These are phyloP conservation scores for Atractosteus spatula DNA, from an alignment of 2,113 vertebrate genomes.

Conservation along the genomic window DNA sequence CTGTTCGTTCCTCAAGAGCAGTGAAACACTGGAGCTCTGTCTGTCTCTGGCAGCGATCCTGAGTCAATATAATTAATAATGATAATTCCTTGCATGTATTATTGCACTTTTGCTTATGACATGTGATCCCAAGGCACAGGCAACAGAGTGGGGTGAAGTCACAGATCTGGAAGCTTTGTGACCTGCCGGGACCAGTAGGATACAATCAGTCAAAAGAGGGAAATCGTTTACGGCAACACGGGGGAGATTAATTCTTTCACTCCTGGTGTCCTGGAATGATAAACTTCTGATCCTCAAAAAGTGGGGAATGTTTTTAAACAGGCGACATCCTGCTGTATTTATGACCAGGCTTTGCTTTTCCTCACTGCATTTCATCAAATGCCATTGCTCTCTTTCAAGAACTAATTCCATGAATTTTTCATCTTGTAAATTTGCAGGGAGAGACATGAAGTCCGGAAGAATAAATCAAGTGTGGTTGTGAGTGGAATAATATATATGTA, in stretches of 20 bases:
- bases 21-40: slow-evolving; percentile 36
- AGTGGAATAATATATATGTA: not conserved
- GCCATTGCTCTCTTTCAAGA: not conserved
- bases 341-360: not conserved
- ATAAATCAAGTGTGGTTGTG: not conserved
- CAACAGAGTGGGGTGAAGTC: slow-evolving; percentile 46
- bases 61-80: slow-evolving; percentile 24
- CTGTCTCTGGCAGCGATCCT: slow-evolving; percentile 49
- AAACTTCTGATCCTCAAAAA: too few relatives aligned
- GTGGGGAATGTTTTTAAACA: not conserved
- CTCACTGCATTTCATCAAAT: not conserved
- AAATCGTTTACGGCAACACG: too few relatives aligned
- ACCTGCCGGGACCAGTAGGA: slow-evolving; percentile 35
- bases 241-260: too few relatives aligned
- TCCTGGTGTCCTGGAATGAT: too few relatives aligned
- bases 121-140: slow-evolving; percentile 35
- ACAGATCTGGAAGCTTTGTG: slow-evolving; percentile 45
- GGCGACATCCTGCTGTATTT: not conserved
- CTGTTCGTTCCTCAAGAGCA: slow-evolving; percentile 17
- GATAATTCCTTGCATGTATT: too few relatives aligned
- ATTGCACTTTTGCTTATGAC: slow-evolving; percentile 9
- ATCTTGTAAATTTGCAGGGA: not conserved
- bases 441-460: not conserved
- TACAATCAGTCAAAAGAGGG: slow-evolving; percentile 37
- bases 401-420: not conserved